These are phyloP conservation scores for Thamnaconus septentrionalis DNA, from an alignment of 2,113 vertebrate species.

Conservation along the genomic window DNA sequence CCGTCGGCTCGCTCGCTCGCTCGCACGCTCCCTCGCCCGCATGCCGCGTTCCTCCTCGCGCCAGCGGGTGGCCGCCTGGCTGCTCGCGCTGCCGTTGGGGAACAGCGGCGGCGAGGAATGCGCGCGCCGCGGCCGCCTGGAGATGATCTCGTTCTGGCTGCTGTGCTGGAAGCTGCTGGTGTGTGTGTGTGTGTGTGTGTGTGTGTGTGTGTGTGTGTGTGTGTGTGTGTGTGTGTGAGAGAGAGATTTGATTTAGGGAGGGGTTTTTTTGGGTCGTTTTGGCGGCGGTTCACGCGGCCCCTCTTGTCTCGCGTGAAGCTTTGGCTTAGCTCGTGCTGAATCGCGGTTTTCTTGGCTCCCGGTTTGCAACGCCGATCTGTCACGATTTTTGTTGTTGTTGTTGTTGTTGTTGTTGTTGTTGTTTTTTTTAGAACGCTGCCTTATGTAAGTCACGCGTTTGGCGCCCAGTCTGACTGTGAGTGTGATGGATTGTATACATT, in stretches of 20 bases:
- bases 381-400: slow-evolving; percentile 30
- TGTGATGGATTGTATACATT: no score
- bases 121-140: slow-evolving; percentile 62
- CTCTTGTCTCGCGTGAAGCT: not conserved
- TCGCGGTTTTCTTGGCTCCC: slow-evolving; percentile 9
- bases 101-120: slow-evolving; percentile 48
- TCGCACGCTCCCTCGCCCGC: not conserved
- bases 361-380: slow-evolving; percentile 21
- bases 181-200: slow-evolving; percentile 26
- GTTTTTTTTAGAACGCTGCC: no score
- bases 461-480: no score
- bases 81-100: slow-evolving; percentile 54
- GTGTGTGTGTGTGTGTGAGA: not conserved
- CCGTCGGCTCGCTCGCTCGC: not conserved
- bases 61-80: slow-evolving; percentile 55
- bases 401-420: slow-evolving; percentile 9
- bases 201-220: no score
- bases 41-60: slow-evolving; percentile 55
- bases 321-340: slow-evolving; percentile 5
- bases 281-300: not conserved
- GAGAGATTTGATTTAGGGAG: not conserved
- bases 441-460: no score
- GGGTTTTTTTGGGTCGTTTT: slow-evolving; percentile 10
- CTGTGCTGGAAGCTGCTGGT: slow-evolving; percentile 74
- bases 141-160: slow-evolving; percentile 73